Base-by-base conservation (phyloP, 2,888 invertebrate genomes). In the Thereva unica region DNA sequence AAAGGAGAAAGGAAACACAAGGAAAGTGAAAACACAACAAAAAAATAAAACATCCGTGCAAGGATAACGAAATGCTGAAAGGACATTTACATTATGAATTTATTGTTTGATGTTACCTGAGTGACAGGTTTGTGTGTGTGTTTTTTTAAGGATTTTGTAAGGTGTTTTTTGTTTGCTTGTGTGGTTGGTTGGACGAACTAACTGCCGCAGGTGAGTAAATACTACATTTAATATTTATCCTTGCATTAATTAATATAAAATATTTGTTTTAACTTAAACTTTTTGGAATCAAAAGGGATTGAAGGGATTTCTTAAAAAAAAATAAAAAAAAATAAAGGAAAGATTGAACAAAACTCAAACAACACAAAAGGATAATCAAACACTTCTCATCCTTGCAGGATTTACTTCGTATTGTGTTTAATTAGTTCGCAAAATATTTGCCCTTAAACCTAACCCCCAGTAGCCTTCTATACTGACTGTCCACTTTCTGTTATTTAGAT, bases 361-460 rank as follows among this genome's bases (percentile, higher is more conserved):
- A 23, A 57, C 45, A 57, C 42, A 40, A 57, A 41, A 38, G 61
- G 40, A 50, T 50, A 61, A 61, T 61, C 41, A 35, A 37, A 41
- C 41, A 23, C 23, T 10, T 6, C 61, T 61, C 45, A 50, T 12
- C 38, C 50, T 41, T 44, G 44, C 40, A 61, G 50, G 61, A n/a
- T 44, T 44, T n/a, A 12, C 10, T n/a, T 45, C 9, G 12, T 4
- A 45, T 10, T 10, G 54, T 54, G 54, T 64, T 64, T 64, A 64
- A 64, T 64, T 64, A 64, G 64, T 64, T 54, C 64, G 35, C 54
- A 64, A 64, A 64, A 64, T 64, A 64, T 64, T 64, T 64, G 54
- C 47, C 9, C n/a, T 12, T 38, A 5, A 12, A 6, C 9, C 4
- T 10, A 45, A 45, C n/a, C 5, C 23, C 23, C 23, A 23, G 23